phyloP scores from a whole-genome alignment of 2,113 vertebrate genomes.

The Podilymbus podiceps region DNA sequence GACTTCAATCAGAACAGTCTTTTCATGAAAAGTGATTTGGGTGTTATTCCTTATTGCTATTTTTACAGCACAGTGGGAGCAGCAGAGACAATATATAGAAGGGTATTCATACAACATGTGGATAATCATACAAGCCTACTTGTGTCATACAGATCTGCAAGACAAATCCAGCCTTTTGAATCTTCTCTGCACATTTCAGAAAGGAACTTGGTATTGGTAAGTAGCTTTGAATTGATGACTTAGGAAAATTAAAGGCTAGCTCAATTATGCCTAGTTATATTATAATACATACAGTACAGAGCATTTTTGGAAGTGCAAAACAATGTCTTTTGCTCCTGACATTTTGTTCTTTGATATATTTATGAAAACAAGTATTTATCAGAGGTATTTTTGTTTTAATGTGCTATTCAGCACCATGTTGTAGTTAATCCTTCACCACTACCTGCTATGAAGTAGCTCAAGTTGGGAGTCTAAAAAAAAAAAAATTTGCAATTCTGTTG shows the following conservation, averaged over 20 bases:
- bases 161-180: background rate
- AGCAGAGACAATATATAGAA: background rate
- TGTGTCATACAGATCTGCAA: background rate
- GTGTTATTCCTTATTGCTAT: background rate
- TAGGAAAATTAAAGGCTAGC: background rate
- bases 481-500: background rate
- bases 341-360: background rate
- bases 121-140: conserved; percentile 7
- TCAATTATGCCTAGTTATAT: background rate
- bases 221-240: background rate
- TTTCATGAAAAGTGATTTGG: background rate
- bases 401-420: background rate
- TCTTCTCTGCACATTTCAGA: background rate
- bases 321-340: background rate
- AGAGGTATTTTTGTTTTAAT: background rate
- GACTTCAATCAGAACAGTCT: background rate
- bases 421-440: background rate
- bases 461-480: background rate
- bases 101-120: background rate
- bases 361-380: background rate
- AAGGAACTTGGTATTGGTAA: background rate
- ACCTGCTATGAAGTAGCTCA: background rate
- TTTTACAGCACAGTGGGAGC: conserved; percentile 11
- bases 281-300: background rate
- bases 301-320: background rate